Base-by-base conservation (phyloP, 2,113 vertebrate species). In the Cichladusa arquata region DNA sequence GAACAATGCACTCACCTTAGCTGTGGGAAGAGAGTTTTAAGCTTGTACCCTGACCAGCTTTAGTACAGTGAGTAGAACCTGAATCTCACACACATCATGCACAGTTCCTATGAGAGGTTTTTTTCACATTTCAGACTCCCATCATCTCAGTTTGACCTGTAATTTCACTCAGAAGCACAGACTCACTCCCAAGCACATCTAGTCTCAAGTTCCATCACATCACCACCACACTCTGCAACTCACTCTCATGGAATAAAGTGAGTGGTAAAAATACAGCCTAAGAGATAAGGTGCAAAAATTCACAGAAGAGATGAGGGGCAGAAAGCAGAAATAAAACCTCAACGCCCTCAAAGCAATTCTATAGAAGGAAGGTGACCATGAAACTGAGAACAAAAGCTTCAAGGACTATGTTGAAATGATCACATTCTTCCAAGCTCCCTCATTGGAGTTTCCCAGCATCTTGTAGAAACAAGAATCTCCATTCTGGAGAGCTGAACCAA, bases 221-320 rank as follows among this genome's bases (percentile, higher is more conserved):
- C 71, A 80, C 48, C 34, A n/a, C 66, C 1, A 0, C 0, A 1
- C 22, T 47, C 15, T 57, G 1, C 56, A 51, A 34, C 29, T 76
- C 40, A 18, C 6, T 34, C 34, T 66, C 53, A 36, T 5, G 7
- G 53, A 86, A 65, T 14, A 70, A 12, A 54, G 14, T 0, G 1
- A 73, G 23, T 5, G 2, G 40, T 34, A 56, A 90, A 78, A 87
- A 44, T 6, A 38, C 23, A 84, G 45, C 24, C 33, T 56, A 56
- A 58, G 50, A 57, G 24, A 34, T 17, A 72, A 3, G 1, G 54
- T 51, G n/a, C 25, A 91, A 88, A 91, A 85, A 80, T 22, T 19
- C 26, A 69, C 34, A 12, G 10, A 28, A 64, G 57, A 44, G 9
- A 77, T 29, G 2, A 51, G 18, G 10, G n/a, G 28, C 29, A 56